phyloP scores from a whole-genome alignment of 2,888 invertebrate species.

The Eristalis intricaria region DNA sequence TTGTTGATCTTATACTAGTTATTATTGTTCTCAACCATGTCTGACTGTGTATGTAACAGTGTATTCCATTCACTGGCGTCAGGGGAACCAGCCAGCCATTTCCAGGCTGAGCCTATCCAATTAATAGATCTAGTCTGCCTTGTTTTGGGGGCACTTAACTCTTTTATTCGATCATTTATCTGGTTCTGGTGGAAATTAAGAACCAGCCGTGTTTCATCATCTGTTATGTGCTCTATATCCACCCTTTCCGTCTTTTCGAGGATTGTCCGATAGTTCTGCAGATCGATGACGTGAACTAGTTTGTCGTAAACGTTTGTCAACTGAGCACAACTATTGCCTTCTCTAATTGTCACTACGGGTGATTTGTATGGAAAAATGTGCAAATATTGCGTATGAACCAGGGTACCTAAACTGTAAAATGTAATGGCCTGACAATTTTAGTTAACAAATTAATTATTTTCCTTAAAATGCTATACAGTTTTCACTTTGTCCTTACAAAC shows the following conservation, averaged over 20 bases:
- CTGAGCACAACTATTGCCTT: neutral
- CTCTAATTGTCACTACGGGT: neutral
- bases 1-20: neutral
- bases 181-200: neutral
- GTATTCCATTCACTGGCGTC: neutral
- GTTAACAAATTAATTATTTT: neutral
- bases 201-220: too few relatives aligned
- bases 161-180: slow-evolving; percentile 14
- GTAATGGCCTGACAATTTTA: neutral
- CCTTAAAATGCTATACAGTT: neutral
- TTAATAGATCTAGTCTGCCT: slow-evolving; percentile 11
- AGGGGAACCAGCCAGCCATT: slow-evolving; percentile 17
- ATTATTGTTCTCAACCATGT: neutral
- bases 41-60: neutral
- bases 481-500: neutral
- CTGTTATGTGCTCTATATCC: too few relatives aligned
- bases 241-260: too few relatives aligned
- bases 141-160: slow-evolving; percentile 10
- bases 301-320: neutral
- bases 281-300: too few relatives aligned
- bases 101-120: slow-evolving; percentile 18
- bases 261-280: too few relatives aligned
- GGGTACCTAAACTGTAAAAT: neutral
- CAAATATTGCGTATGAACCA: neutral
- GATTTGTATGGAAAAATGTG: slow-evolving; percentile 5